Evolutionary conservation across 92 coral and sea anemone genomes (phyloP).

Genomic region (Pocillopora grandis): DNA sequence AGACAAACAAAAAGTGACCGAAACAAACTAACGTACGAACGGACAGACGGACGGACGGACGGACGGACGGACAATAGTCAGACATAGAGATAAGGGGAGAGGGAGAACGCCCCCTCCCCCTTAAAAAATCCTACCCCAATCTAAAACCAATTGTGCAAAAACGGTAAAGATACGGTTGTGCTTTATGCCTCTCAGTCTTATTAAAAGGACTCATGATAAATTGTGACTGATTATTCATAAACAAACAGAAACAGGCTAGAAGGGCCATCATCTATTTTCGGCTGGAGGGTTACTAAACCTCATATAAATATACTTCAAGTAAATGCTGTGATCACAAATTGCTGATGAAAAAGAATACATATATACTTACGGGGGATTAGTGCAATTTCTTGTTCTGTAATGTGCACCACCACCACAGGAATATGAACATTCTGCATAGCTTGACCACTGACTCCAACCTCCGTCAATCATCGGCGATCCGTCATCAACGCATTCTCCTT

Average conservation of each 20-base stretch:
- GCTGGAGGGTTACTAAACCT: too few relatives aligned
- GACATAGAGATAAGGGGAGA: background rate
- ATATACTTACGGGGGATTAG: conserved; percentile 76
- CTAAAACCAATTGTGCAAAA: too few relatives aligned
- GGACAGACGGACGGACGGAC: background rate
- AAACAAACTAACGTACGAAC: background rate
- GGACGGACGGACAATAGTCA: background rate
- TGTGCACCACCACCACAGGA: conserved; percentile 92
- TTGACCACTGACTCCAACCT: conserved; percentile 90
- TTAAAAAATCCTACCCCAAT: too few relatives aligned
- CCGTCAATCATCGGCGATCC: conserved; percentile 92
- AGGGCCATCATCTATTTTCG: too few relatives aligned
- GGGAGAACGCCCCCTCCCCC: too few relatives aligned
- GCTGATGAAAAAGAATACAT: background rate
- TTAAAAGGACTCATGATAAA: too few relatives aligned
- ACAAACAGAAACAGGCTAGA: too few relatives aligned
- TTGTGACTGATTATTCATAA: too few relatives aligned
- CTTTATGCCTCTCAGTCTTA: too few relatives aligned
- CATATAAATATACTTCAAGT: too few relatives aligned
- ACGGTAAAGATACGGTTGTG: too few relatives aligned
- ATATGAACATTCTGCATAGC: conserved; percentile 62
- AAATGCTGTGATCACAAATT: background rate
- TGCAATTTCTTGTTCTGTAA: conserved; percentile 76
- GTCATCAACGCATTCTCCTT: conserved; percentile 93
- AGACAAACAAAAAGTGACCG: background rate